Base-by-base conservation (phyloP, 2,888 invertebrate genomes). In the Chymomyza caudatula region DNA sequence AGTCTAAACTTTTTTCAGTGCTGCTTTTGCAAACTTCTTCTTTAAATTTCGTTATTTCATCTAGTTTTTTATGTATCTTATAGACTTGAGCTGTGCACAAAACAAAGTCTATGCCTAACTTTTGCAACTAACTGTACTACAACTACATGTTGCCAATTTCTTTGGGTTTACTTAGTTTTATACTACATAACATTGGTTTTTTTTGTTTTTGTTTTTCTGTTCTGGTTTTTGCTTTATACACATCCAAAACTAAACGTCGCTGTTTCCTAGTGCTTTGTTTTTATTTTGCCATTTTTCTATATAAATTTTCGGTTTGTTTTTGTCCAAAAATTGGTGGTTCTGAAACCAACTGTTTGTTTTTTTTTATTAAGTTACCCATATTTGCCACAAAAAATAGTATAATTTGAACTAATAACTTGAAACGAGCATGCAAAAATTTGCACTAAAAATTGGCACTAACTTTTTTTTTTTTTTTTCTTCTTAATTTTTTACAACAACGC, bases 381-480 rank as follows among this genome's bases (percentile, higher is more conserved):
- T 54, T 25, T 37, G 29, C 29, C 25, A 47, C 6, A 29, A 49
- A 29, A 47, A 49, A 56, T 22, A 20, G 6, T 22, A 59, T 58
- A 64, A 59, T 22, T 64, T 19, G 57, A 62, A 62, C 62, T 58
- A 43, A 22, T n/a, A 69, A 64, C 61, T 57, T 71, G 60, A 86
- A 85, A 85, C 69, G 56, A 62, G 58, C 49, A 64, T 60, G 59
- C 63, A 85, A 73, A 75, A 79, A 86, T 86, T 86, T 82, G 83
- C 85, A 79, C 82, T 86, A 85, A 86, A 85, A 85, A 79, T 86
- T 82, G 82, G 86, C 82, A 82, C 86, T 86, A 82, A 73, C 62
- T 69, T 76, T 82, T 70, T 56, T 37, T 63, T 64, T 52, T 61
- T 51, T 59, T 59, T 59, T 13, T 59, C n/a, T 63, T 37, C 29